These are phyloP conservation scores for Hypanus sabinus DNA, from an alignment of 2,113 vertebrate species.

Conservation along the genomic window DNA sequence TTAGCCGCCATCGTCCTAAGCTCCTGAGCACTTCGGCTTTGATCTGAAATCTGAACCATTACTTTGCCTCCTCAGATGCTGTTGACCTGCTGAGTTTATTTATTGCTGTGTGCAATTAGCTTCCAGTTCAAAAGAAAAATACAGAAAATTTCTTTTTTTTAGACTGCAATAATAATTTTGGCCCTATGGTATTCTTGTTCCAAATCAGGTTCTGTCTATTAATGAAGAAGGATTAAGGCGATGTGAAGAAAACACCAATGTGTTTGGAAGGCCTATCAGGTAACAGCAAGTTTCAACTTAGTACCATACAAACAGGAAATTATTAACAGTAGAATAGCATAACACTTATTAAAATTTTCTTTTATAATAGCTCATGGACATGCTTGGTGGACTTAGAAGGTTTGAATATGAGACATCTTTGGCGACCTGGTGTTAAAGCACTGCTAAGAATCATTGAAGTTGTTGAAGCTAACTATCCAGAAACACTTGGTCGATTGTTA, in stretches of 20 bases:
- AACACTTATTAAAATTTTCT: not conserved
- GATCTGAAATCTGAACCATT: no score
- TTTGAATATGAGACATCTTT: constrained; percentile 90
- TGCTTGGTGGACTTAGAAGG: constrained; percentile 93
- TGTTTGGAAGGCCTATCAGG: constrained; percentile 91
- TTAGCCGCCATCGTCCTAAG: no score
- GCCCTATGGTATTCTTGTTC: not conserved
- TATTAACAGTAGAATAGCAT: not conserved
- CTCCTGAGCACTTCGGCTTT: no score
- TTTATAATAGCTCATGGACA: constrained; percentile 75
- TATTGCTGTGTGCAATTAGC: no score
- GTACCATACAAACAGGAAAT: not conserved
- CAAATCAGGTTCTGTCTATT: constrained; percentile 77
- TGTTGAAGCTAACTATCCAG: constrained; percentile 92
- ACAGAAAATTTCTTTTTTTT: not conserved
- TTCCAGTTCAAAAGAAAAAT: not conserved
- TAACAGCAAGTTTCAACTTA: constrained; percentile 44
- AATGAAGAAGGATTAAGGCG: constrained; percentile 88
- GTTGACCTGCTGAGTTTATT: no score
- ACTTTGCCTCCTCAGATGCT: no score
- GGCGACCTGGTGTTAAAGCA: constrained; percentile 88
- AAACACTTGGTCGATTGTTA: constrained; percentile 83
- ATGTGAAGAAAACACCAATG: constrained; percentile 86
- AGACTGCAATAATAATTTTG: not conserved
- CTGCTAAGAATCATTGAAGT: constrained; percentile 91